phyloP scores from a whole-genome alignment of 2,797 vertebrate species.

The Helarctos malayanus region DNA sequence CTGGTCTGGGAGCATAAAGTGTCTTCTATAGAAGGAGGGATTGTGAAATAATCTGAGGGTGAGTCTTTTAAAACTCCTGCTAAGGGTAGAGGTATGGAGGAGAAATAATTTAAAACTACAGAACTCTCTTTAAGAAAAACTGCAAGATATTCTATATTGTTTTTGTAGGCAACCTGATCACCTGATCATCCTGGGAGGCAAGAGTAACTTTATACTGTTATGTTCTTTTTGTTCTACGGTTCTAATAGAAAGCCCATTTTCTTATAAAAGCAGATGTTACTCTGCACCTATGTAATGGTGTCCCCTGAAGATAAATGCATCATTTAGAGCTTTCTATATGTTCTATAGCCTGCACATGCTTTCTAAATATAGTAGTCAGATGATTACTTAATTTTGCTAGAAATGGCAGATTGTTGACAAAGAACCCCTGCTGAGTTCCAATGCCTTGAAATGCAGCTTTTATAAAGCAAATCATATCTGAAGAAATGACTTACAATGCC shows the following conservation, averaged over 20 bases:
- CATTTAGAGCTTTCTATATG: slow-evolving; percentile 68
- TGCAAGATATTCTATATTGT: neutral
- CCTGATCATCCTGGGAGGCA: neutral
- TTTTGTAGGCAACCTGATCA: neutral
- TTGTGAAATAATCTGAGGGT: neutral
- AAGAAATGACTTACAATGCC: slow-evolving; percentile 84
- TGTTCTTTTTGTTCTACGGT: neutral
- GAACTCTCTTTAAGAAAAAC: slow-evolving; percentile 39
- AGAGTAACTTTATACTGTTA: neutral
- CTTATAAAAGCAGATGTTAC: slow-evolving; percentile 62
- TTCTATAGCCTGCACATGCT: slow-evolving; percentile 66
- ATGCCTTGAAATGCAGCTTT: slow-evolving; percentile 84
- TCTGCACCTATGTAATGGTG: slow-evolving; percentile 27
- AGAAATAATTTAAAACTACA: neutral
- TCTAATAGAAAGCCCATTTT: slow-evolving; percentile 55
- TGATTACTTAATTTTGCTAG: slow-evolving; percentile 86
- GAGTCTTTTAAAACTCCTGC: slow-evolving; percentile 18
- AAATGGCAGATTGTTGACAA: slow-evolving; percentile 87
- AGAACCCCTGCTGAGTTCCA: slow-evolving; percentile 85
- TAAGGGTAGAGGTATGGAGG: neutral
- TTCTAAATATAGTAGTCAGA: slow-evolving; percentile 83
- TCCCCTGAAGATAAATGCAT: slow-evolving; percentile 69
- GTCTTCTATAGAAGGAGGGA: neutral
- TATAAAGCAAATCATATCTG: slow-evolving; percentile 83
- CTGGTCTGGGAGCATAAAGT: neutral